A percentile compares a stretch with the other conserved stretches of the same genome.
Conservation (phyloP, 2,113 vertebrate species). For the Podilymbus podiceps region DNA sequence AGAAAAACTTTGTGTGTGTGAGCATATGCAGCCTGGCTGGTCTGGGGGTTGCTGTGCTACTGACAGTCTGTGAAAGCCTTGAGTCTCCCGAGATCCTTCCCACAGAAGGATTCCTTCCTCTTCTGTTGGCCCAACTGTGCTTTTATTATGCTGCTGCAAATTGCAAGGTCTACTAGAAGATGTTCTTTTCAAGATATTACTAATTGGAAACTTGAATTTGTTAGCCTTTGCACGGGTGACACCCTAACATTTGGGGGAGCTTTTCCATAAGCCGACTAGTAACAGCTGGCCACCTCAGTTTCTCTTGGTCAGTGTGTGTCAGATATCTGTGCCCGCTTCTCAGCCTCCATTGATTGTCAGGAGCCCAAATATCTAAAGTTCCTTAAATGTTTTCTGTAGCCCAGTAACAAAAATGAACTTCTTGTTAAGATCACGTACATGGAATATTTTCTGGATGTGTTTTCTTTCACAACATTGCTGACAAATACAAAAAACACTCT, state of each 20-base stretch:
- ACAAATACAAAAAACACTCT: not conserved
- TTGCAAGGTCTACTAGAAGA: not conserved
- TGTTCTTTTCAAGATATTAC: not conserved
- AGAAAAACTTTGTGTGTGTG: too few relatives aligned
- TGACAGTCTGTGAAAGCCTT: too few relatives aligned
- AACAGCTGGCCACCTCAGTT: not conserved
- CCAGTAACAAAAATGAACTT: not conserved
- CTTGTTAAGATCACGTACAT: not conserved
- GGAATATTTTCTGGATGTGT: not conserved
- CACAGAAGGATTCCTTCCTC: not conserved
- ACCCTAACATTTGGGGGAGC: fast-evolving
- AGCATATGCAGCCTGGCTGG: too few relatives aligned
- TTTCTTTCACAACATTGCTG: not conserved
- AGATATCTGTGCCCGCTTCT: not conserved
- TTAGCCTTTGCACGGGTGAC: not conserved
- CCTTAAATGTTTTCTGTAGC: not conserved
- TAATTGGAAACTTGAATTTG: not conserved
- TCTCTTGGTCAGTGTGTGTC: not conserved
- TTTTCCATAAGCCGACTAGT: not conserved
- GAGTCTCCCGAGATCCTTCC: too few relatives aligned
- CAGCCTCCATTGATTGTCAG: not conserved
- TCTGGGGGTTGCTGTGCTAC: too few relatives aligned
- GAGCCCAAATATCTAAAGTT: not conserved
- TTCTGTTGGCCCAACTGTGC: not conserved
- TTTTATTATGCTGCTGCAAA: not conserved